Evolutionary conservation across 2,113 vertebrate species (phyloP).

Genomic region (Anolis sagrei): DNA sequence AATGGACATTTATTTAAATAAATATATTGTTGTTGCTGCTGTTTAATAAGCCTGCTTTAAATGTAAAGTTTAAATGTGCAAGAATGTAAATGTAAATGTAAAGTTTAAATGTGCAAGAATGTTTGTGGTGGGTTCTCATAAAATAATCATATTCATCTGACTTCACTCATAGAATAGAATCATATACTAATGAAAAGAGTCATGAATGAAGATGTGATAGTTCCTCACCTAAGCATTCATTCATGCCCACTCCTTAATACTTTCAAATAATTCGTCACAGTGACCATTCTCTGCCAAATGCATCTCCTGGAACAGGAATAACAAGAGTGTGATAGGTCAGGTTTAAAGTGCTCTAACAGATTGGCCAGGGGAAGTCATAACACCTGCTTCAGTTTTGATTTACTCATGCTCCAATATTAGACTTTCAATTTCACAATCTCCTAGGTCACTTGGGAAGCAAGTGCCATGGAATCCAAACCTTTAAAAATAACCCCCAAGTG

Average conservation of each 20-base stretch:
- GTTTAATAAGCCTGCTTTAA: neutral
- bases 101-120: neutral
- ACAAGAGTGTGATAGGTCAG: neutral
- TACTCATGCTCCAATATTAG: conserved; percentile 43
- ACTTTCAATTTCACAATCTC: conserved; percentile 39
- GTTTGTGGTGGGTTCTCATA: conserved; percentile 15
- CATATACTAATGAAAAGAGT: neutral
- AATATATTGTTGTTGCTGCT: too few species aligned
- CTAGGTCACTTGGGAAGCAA: conserved; percentile 51
- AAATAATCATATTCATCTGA: conserved; percentile 5
- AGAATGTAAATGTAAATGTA: neutral
- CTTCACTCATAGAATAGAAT: neutral
- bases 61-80: neutral
- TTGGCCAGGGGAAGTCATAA: conserved; percentile 30
- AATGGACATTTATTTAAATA: too few species aligned
- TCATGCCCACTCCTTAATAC: conserved; percentile 57
- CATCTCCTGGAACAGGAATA: conserved; percentile 17
- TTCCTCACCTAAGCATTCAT: conserved; percentile 19
- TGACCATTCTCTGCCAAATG: conserved; percentile 44
- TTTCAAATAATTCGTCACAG: conserved; percentile 23
- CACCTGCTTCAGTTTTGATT: conserved; percentile 43
- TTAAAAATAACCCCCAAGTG: conserved; percentile 24
- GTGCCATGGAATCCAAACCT: conserved; percentile 38
- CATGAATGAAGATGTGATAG: neutral
- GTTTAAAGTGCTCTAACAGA: conserved; percentile 34